Percentiles rank a stretch among this genome's conserved stretches.
phyloP scores from a whole-genome alignment of 1,140 invertebrate species.

The Papilio xuthus region DNA sequence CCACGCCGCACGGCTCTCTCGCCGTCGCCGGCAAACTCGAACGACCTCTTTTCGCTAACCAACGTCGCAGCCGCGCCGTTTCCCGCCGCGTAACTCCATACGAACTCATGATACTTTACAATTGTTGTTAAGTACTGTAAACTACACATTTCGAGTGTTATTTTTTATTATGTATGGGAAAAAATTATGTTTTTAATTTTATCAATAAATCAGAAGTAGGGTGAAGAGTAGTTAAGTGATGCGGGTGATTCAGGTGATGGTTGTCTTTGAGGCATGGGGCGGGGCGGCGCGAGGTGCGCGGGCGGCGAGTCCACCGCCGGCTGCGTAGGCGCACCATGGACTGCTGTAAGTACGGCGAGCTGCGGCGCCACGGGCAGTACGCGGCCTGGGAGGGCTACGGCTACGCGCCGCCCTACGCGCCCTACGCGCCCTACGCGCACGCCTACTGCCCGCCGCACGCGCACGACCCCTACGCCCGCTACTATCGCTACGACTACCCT shows the following conservation, averaged over 20 bases:
- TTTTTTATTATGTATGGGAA: conserved; percentile 18
- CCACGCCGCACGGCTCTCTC: conserved; percentile 57
- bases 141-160: neutral
- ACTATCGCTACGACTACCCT: conserved; percentile 75
- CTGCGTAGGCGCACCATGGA: conserved; percentile 72
- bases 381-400: conserved; percentile 67
- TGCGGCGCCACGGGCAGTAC: conserved; percentile 60
- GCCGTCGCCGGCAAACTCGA: conserved; percentile 78
- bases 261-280: conserved; percentile 51
- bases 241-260: conserved; percentile 61
- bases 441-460: conserved; percentile 67
- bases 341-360: conserved; percentile 76
- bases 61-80: conserved; percentile 75
- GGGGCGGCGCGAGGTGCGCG: conserved; percentile 58
- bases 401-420: conserved; percentile 58
- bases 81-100: conserved; percentile 74
- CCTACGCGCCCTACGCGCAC: conserved; percentile 69
- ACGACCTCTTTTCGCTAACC: conserved; percentile 77
- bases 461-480: conserved; percentile 73
- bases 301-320: conserved; percentile 60
- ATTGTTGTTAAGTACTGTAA: conserved; percentile 32
- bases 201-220: conserved; percentile 29
- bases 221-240: conserved; percentile 40
- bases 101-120: conserved; percentile 50
- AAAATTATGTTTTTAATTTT: conserved; percentile 11